A percentile compares a stretch with the other conserved stretches of the same genome.
Conservation (phyloP, 2,797 vertebrate genomes). For the Psittacula derbiana region DNA sequence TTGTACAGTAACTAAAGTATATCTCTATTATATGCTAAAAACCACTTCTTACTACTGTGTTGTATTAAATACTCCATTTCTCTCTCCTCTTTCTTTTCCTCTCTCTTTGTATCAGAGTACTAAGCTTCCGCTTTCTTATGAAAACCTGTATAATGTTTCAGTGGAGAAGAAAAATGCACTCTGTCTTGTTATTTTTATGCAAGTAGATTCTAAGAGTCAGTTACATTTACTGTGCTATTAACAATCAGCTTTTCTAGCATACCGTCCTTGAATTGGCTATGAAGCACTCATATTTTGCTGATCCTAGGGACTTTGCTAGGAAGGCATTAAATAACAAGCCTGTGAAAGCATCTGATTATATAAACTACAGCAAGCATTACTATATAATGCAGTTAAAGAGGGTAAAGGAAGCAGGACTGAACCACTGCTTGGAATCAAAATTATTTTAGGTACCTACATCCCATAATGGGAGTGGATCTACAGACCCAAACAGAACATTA, state of each 20-base stretch:
- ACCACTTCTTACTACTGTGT: neutral
- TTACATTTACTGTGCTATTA: neutral
- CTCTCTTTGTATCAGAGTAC: neutral
- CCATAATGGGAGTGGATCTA: neutral
- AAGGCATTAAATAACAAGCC: neutral
- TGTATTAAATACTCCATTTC: neutral
- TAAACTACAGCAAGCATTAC: neutral
- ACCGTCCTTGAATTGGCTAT: neutral
- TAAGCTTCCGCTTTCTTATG: neutral
- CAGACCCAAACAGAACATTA: neutral
- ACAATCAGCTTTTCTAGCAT: neutral
- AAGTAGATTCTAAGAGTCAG: neutral
- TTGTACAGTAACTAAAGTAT: neutral
- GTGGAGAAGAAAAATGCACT: neutral
- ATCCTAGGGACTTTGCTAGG: neutral
- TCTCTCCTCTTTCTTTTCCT: neutral
- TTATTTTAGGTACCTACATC: neutral
- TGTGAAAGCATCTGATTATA: neutral
- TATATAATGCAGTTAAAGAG: neutral
- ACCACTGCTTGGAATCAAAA: neutral
- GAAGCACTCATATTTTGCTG: neutral
- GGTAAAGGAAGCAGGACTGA: neutral
- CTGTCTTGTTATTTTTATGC: neutral
- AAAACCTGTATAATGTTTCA: neutral
- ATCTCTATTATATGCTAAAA: neutral